Percentiles rank a stretch among this genome's conserved stretches.
Evolutionary conservation across 2,888 invertebrate species (phyloP).

Genomic region (Ectemnius continuus): DNA sequence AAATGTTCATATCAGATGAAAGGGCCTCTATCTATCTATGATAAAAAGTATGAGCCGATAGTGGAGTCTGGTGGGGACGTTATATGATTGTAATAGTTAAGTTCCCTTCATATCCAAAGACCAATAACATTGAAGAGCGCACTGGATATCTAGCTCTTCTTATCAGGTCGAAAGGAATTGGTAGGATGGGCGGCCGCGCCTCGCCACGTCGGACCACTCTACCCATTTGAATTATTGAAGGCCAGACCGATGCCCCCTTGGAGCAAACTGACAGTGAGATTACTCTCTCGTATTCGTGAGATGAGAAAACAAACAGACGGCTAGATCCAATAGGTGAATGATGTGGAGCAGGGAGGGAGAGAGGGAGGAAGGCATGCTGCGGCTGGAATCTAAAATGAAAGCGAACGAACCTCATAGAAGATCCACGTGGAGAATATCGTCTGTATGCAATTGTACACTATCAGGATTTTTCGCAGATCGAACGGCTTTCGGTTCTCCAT

Average conservation of each 20-base stretch:
- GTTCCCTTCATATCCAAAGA: too few species aligned
- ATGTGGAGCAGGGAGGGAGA: neutral
- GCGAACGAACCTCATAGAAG: slow-evolving; percentile 89
- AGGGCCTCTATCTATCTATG: too few species aligned
- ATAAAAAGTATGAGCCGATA: too few species aligned
- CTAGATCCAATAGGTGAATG: neutral
- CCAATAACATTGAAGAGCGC: too few species aligned
- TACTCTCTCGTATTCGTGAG: slow-evolving; percentile 21
- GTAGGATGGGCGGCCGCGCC: slow-evolving; percentile 22
- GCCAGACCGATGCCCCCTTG: slow-evolving; percentile 31
- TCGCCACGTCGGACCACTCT: neutral
- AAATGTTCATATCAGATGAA: too few species aligned
- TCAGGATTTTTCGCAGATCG: slow-evolving; percentile 87
- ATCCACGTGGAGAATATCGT: slow-evolving; percentile 94
- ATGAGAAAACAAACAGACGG: slow-evolving; percentile 2
- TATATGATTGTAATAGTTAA: too few species aligned
- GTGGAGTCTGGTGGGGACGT: too few species aligned
- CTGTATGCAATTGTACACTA: slow-evolving; percentile 93
- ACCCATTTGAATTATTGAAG: slow-evolving; percentile 36
- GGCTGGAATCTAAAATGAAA: too few species aligned
- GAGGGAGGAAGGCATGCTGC: neutral
- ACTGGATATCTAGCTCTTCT: neutral
- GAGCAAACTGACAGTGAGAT: slow-evolving; percentile 23
- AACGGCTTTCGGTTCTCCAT: slow-evolving; percentile 95
- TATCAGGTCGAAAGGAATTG: slow-evolving; percentile 21